phyloP scores from a whole-genome alignment of 2,113 vertebrate genomes.

The Pyxicephalus adspersus region DNA sequence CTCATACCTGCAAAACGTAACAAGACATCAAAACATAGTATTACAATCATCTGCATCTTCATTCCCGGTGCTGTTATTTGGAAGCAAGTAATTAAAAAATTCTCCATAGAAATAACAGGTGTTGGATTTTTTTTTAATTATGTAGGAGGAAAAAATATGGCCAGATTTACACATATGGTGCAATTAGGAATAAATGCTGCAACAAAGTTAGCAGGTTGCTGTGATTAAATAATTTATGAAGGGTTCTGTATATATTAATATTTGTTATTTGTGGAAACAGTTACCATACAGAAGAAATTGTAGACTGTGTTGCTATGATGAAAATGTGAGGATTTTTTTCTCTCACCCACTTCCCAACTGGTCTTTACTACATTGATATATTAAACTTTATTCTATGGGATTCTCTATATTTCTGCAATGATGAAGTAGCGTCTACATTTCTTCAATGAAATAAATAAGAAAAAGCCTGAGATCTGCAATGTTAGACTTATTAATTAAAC shows the following conservation, averaged over 20 bases:
- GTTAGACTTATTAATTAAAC: no score
- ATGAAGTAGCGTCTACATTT: no score
- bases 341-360: conserved; percentile 14
- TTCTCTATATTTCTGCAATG: no score
- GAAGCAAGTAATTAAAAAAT: conserved; percentile 22
- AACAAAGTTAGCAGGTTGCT: conserved; percentile 28
- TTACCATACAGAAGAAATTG: not conserved
- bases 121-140: conserved; percentile 30
- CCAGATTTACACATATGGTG: conserved; percentile 41
- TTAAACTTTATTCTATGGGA: no score
- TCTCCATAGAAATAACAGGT: conserved; percentile 38
- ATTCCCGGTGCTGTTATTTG: conserved; percentile 21
- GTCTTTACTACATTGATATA: not conserved
- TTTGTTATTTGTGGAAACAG: conserved; percentile 1
- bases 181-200: conserved; percentile 44
- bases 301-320: conserved; percentile 22
- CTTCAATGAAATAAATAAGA: no score
- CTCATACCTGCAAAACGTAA: no score
- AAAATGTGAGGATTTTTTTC: conserved; percentile 1
- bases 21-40: not conserved
- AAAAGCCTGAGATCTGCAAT: no score
- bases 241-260: not conserved
- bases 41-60: not conserved
- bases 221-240: conserved; percentile 41
- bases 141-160: conserved; percentile 50